Evolutionary conservation across 2,113 vertebrate species (phyloP), one percentile per base, ranked within the genome.

Genomic region (Bettongia penicillata): DNA sequence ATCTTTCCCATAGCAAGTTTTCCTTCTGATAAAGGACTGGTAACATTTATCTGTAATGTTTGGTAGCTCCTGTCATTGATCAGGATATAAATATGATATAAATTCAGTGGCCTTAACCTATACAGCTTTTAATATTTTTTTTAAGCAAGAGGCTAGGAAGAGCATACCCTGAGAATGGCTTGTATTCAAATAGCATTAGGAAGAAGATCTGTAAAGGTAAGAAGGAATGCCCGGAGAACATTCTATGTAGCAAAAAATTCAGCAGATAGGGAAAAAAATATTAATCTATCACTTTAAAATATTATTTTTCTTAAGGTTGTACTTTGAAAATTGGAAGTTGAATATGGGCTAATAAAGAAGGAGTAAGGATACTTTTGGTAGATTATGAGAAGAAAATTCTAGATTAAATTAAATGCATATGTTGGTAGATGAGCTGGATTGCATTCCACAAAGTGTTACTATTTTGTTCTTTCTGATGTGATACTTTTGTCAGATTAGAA

Each of bases 401-500:
- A 8, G 19, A 19, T 89, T 53, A 51, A 28, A 19, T 90, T 97
- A 96, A 90, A 95, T 51, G 91, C 8, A 51, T 95, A 77, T 97
- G 95, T 96, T 97, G 95, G 95, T 91, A 92, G 97, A 95, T 93
- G n/a, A 94, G 97, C 97, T 53, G 96, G 95, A 96, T 96, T 97
- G 90, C 96, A 90, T 95, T 97, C 97, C 95, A 9, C 90, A 61
- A 94, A 93, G 77, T 95, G 57, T 28, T 1, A 50, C 52, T 91
- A 8, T 94, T 97, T 95, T 96, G 93, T 95, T 91, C 92, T 97
- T 94, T 97, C 95, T 94, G 91, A 84, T 11, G 95, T 94, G 93
- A 95, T 91, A 50, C 37, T 90, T 97, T 97, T 97, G 95, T 97
- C 98, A 99, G 98, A 98, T 98, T 98, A 99, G 99, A 99, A 98